phyloP scores from a whole-genome alignment of 2,888 invertebrate genomes.

The Aleiodes leptofemur region DNA sequence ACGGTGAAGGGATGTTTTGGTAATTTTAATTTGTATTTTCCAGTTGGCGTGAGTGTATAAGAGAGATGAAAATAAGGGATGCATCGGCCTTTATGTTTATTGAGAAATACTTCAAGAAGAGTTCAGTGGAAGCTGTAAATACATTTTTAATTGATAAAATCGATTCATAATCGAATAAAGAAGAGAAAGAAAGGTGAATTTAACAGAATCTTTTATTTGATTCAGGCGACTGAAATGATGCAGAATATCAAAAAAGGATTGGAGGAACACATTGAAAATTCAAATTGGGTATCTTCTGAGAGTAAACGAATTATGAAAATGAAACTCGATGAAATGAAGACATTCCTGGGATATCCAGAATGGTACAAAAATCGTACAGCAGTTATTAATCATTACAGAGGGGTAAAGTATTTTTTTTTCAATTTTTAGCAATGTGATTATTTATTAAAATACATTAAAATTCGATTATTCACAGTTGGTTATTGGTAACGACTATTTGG shows the following conservation, averaged over 20 bases:
- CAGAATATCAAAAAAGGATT: slow-evolving; percentile 77
- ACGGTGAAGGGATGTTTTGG: background rate
- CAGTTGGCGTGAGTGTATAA: slow-evolving; percentile 49
- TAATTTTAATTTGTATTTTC: background rate
- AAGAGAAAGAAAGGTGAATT: background rate
- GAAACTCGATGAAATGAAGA: slow-evolving; percentile 68
- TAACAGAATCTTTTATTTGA: background rate
- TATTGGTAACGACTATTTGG: slow-evolving; percentile 49
- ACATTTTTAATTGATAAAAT: no score
- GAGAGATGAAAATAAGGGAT: slow-evolving; percentile 44
- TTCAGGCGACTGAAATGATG: slow-evolving; percentile 76
- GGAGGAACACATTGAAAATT: slow-evolving; percentile 74
- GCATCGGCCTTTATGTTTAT: slow-evolving; percentile 46
- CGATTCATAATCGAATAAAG: no score
- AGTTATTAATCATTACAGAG: slow-evolving; percentile 77
- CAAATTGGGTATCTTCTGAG: background rate
- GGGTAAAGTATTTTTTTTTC: slow-evolving; percentile 65
- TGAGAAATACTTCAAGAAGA: slow-evolving; percentile 41
- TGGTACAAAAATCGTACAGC: slow-evolving; percentile 76
- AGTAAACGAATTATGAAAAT: background rate
- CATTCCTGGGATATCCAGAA: slow-evolving; percentile 78
- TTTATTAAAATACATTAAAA: no score
- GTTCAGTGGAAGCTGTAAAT: slow-evolving; percentile 43
- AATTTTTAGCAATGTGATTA: no score
- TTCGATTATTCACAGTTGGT: slow-evolving; percentile 34